Evolutionary conservation across 2,113 vertebrate species (phyloP).

Genomic region (Xenopus borealis): DNA sequence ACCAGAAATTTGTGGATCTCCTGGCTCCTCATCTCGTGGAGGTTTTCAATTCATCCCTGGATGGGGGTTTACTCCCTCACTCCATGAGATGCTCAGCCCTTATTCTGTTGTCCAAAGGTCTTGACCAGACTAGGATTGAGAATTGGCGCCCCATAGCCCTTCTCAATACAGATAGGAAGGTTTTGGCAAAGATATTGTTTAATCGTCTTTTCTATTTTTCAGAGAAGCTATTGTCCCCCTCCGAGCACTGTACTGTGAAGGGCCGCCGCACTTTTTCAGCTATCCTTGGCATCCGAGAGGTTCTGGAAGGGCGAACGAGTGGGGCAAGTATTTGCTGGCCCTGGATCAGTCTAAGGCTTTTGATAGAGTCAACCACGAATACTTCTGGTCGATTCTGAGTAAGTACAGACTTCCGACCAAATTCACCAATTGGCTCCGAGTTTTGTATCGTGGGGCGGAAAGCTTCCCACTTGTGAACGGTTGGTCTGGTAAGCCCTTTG

Average conservation of each 20-base stretch:
- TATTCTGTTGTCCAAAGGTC: not conserved
- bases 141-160: not conserved
- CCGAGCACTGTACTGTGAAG: not conserved
- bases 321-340: not conserved
- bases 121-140: not conserved
- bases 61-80: not conserved
- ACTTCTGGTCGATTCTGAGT: not conserved
- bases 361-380: not conserved
- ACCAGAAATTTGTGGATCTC: not conserved
- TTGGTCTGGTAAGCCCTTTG: not conserved
- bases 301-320: not conserved
- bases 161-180: not conserved
- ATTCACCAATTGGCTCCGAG: not conserved
- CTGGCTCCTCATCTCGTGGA: not conserved
- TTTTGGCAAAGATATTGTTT: constrained; percentile 2
- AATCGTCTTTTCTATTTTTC: not conserved
- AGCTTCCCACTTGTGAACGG: not conserved
- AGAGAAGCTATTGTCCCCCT: not conserved
- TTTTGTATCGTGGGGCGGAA: not conserved
- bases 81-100: not conserved
- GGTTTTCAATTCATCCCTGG: not conserved
- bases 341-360: constrained; percentile 1
- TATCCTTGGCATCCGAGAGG: not conserved
- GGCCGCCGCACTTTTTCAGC: not conserved
- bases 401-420: not conserved